phyloP scores from a whole-genome alignment of 2,113 vertebrate species.

The Nothocercus julius region DNA sequence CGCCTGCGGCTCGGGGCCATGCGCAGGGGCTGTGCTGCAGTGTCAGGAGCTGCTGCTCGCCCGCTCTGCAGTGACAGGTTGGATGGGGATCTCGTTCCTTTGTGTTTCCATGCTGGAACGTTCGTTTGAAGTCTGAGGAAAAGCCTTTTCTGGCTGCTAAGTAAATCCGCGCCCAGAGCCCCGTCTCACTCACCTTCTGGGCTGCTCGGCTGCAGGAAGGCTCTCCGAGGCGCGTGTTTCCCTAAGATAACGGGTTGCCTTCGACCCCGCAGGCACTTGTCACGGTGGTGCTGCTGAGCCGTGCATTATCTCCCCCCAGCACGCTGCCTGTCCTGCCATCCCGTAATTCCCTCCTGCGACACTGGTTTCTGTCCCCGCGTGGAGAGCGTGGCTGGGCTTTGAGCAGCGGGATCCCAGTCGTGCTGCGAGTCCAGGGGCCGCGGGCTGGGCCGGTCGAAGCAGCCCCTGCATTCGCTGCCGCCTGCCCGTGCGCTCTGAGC shows the following conservation, averaged over 20 bases:
- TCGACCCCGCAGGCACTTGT: constrained; percentile 11
- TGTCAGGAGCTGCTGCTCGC: neutral
- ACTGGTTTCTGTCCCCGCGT: neutral
- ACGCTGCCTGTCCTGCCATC: neutral
- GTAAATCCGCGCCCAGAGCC: constrained; percentile 22
- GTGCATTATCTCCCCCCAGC: neutral
- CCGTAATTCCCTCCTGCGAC: neutral
- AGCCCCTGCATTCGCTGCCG: accelerated
- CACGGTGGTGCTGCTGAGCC: neutral
- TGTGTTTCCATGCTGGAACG: neutral
- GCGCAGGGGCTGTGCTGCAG: neutral
- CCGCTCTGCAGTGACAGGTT: neutral
- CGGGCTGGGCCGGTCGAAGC: neutral
- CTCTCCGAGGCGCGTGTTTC: neutral
- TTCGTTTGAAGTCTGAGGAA: constrained; percentile 12
- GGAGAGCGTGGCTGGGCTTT: accelerated
- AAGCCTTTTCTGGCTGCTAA: constrained; percentile 5
- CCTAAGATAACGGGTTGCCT: constrained; percentile 31
- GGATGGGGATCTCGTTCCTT: neutral
- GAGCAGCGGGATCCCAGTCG: neutral
- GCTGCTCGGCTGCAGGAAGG: constrained; percentile 13
- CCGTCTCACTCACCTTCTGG: constrained; percentile 22
- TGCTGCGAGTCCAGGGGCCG: neutral
- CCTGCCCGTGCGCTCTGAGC: neutral
- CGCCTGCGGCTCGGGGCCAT: neutral